Evolutionary conservation across 2,113 vertebrate genomes (phyloP), one percentile per base, ranked within the genome.

Genomic region (Zosterops japonicus): DNA sequence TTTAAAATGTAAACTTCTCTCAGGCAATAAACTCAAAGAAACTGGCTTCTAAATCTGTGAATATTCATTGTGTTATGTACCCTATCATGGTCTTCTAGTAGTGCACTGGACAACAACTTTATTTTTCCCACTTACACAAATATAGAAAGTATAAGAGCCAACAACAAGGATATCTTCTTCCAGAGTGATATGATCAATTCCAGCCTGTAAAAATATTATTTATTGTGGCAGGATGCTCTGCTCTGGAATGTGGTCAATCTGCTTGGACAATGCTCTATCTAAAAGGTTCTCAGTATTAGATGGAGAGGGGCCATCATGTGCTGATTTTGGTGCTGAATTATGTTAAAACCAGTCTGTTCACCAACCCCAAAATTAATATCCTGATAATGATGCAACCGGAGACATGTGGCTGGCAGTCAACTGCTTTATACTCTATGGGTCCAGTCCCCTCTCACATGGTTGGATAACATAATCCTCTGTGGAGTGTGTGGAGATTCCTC

Each of bases 301-400:
- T 2, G 44, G 27, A 52, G 35, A 50, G 14, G 33, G 72, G 27
- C 8, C 0, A 0, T 36, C 44, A 27, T 44, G 46, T 77, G 21
- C 27, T 50, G 33, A 49, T 59, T 68, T 35, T 68, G 46, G 53
- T 44, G 53, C 33, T 68, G 53, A 44, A 12, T 23, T 36, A 23
- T 36, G 53, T 33, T 77, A 33, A 52, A 86, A 77, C 22, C 36
- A 44, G 22, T 27, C 53, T 44, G 36, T 33, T 68, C 36, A 77
- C 46, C 33, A 77, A 10, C 7, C 11, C 72, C 46, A 9, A 36
- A 36, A 68, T 52, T 59, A 27, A 15, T 36, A 68, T 50, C 17
- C 17, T 44, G 36, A 18, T 31, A 25, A 61, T 35, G 36, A 50
- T 0, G 1, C 52, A 59, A 16, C 25, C 0, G 0, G 36, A 67